phyloP scores from a whole-genome alignment of 1,140 invertebrate species.

The Luehdorfia chinensis region DNA sequence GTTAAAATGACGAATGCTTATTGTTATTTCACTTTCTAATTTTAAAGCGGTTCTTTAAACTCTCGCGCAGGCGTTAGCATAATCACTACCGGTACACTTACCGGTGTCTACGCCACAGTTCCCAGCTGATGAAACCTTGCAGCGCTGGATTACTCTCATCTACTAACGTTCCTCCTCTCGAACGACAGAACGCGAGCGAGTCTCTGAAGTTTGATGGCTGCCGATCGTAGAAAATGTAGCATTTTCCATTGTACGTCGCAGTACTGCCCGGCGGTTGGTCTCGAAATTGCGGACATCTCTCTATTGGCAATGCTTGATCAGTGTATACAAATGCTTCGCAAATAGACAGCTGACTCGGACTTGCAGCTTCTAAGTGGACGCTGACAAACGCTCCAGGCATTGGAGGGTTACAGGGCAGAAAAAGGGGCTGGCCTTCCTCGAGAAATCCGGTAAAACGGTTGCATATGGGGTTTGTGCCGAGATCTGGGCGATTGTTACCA shows the following conservation, averaged over 20 bases:
- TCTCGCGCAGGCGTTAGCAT: too few relatives aligned
- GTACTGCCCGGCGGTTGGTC: constrained; percentile 95
- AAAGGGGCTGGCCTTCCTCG: constrained; percentile 94
- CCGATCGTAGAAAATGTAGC: constrained; percentile 96
- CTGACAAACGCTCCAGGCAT: constrained; percentile 97
- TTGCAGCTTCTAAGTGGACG: constrained; percentile 89
- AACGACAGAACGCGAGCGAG: constrained; percentile 88
- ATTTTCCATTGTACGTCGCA: constrained; percentile 97
- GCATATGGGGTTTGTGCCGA: constrained; percentile 95
- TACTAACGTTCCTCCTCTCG: constrained; percentile 89
- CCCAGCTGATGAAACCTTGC: constrained; percentile 96
- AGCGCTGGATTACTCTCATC: constrained; percentile 96
- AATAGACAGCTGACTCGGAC: constrained; percentile 88
- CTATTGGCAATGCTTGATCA: constrained; percentile 95
- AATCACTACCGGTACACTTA: constrained; percentile 63
- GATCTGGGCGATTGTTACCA: constrained; percentile 95
- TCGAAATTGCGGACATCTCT: constrained; percentile 93
- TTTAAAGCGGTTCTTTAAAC: too few relatives aligned
- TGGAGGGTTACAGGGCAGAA: constrained; percentile 94
- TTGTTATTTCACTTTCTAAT: too few relatives aligned
- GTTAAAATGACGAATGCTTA: too few relatives aligned
- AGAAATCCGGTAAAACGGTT: constrained; percentile 91
- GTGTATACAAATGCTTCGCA: constrained; percentile 97
- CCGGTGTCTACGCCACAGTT: constrained; percentile 93
- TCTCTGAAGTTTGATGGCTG: constrained; percentile 90